Conservation (phyloP, 1,140 invertebrate species). For the Epicauta chinensis region DNA sequence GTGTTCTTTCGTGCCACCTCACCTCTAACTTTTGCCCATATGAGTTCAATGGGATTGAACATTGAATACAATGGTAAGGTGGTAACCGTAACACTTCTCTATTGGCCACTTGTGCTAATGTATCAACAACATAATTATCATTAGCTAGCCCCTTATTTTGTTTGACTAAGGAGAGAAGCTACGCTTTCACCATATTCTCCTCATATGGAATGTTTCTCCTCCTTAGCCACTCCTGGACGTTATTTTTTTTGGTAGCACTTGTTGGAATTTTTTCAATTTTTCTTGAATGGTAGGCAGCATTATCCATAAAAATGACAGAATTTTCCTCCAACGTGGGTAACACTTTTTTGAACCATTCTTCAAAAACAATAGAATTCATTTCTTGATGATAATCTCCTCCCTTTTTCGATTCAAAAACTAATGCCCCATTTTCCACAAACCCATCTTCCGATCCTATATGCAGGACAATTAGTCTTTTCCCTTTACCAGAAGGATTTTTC, state of each 20-base stretch:
- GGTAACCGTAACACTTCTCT: background rate
- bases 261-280: too few relatives aligned
- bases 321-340: too few relatives aligned
- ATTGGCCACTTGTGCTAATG: too few relatives aligned
- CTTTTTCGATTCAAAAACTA: conserved; percentile 15
- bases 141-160: too few relatives aligned
- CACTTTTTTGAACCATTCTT: conserved; percentile 26
- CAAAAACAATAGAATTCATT: conserved; percentile 20
- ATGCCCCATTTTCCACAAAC: conserved; percentile 18
- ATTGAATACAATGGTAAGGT: background rate
- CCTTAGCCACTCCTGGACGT: conserved; percentile 33
- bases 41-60: conserved; percentile 5
- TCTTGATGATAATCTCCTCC: conserved; percentile 22
- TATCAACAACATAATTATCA: too few relatives aligned
- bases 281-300: too few relatives aligned
- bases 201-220: conserved; percentile 25
- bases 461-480: conserved; percentile 19
- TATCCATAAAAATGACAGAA: too few relatives aligned
- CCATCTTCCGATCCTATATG: conserved; percentile 20
- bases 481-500: conserved; percentile 24
- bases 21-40: conserved; percentile 1
- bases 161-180: too few relatives aligned
- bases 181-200: too few relatives aligned
- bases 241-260: conserved; percentile 31
- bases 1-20: background rate